These are phyloP conservation scores for Coracopsis vasa DNA, from an alignment of 2,113 vertebrate species.

Conservation along the genomic window DNA sequence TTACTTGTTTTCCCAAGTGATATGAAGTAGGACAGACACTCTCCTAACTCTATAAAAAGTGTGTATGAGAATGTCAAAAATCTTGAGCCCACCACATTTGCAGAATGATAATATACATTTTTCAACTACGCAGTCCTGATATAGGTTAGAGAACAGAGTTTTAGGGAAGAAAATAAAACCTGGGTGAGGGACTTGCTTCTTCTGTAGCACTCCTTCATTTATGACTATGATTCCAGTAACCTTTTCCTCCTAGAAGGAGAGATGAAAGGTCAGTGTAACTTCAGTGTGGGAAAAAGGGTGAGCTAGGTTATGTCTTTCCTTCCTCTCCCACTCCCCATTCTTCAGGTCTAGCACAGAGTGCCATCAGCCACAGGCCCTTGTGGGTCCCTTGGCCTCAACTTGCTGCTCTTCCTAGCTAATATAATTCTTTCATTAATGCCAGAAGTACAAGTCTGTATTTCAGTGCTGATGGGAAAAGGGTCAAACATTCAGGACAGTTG, in stretches of 20 bases:
- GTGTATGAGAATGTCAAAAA: background rate
- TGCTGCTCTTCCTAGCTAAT: background rate
- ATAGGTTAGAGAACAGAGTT: background rate
- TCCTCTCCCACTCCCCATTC: rapidly evolving
- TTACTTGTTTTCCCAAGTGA: background rate
- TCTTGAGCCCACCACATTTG: background rate
- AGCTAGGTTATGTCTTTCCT: background rate
- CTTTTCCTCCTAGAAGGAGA: background rate
- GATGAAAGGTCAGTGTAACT: background rate
- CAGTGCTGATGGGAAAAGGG: background rate
- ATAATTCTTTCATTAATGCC: background rate
- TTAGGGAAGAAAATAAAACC: background rate
- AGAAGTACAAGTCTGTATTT: background rate
- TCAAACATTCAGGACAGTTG: background rate
- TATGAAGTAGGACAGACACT: background rate
- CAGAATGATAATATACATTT: background rate
- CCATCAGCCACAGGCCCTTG: background rate
- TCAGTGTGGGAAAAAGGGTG: background rate
- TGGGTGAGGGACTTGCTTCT: background rate
- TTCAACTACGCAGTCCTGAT: background rate
- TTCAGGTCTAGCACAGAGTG: background rate
- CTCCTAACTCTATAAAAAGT: background rate
- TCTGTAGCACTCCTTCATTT: background rate
- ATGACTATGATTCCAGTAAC: background rate
- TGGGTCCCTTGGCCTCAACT: background rate